These are phyloP conservation scores for Myrmecophaga tridactyla DNA, from an alignment of 2,113 vertebrate species.

Conservation along the genomic window DNA sequence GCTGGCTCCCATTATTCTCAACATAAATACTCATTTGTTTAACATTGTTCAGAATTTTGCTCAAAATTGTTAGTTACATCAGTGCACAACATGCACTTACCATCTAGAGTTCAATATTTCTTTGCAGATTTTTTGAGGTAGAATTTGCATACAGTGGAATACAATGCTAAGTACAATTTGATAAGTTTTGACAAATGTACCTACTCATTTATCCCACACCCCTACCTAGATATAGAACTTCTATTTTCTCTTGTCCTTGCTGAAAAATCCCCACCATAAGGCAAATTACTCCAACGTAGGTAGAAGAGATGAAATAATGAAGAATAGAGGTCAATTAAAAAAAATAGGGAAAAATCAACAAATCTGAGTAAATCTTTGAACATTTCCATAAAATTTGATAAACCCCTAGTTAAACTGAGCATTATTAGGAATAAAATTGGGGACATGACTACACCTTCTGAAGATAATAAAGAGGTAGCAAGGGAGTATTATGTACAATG, in stretches of 20 bases:
- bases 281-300: conserved; percentile 16
- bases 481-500: background rate
- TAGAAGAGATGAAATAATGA: background rate
- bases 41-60: background rate
- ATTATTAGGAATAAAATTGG: background rate
- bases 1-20: background rate
- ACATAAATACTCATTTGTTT: background rate
- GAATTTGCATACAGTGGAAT: background rate
- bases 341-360: background rate
- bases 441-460: background rate
- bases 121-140: background rate
- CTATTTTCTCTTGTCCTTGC: background rate
- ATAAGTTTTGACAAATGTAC: background rate
- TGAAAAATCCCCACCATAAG: background rate
- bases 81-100: background rate
- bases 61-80: background rate
- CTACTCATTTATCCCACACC: background rate
- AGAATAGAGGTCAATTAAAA: background rate
- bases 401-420: background rate
- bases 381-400: background rate
- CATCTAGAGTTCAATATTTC: background rate
- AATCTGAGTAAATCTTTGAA: background rate
- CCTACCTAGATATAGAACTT: background rate
- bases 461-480: too few relatives aligned
- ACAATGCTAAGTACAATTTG: background rate